Evolutionary conservation across 2,113 vertebrate genomes (phyloP), one percentile per base, ranked within the genome.

Genomic region (Grus americana): DNA sequence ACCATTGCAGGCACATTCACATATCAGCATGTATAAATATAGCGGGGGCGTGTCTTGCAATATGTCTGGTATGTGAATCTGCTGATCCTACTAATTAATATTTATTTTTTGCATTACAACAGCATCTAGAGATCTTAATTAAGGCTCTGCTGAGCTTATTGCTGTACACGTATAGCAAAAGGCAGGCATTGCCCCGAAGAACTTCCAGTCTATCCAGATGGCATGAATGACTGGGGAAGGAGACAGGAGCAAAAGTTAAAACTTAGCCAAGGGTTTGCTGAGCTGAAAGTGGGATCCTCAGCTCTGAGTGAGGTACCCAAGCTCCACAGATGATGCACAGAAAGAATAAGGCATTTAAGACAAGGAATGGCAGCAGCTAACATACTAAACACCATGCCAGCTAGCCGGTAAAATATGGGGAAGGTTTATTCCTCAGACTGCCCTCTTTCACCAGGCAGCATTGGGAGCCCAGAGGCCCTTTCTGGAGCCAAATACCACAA

Each of bases 101-200:
- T 84, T 94, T 96, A 86, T 88, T 94, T 96, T 92, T 71, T 74
- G 30, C 52, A 46, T 97, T 96, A 95, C 95, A 91, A 78, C 83
- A 95, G 52, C 47, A 52, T 38, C 68, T 74, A 92, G 65, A 92
- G 52, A 59, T 66, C 72, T 83, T 92, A 93, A 74, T 95, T 96
- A 86, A 88, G 32, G 74, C 71, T 86, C 63, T 71, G 30, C 50
- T 63, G 68, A 74, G 27, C 55, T 79, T 74, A 76, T 66, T 92
- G 58, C 79, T 92, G 30, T 66, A 73, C 14, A 36, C 0, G 1
- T n/a, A 30, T 13, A 79, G 38, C 54, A 79, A 90, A 91, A 90
- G 58, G 27, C 27, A 85, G 71, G 38, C 80, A 88, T 7, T 50
- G 57, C 63, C 72, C 49, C 75, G 29, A 50, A 78, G 18, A 84